Conservation (phyloP, 2,113 vertebrate genomes). For the Cinclus mexicanus region DNA sequence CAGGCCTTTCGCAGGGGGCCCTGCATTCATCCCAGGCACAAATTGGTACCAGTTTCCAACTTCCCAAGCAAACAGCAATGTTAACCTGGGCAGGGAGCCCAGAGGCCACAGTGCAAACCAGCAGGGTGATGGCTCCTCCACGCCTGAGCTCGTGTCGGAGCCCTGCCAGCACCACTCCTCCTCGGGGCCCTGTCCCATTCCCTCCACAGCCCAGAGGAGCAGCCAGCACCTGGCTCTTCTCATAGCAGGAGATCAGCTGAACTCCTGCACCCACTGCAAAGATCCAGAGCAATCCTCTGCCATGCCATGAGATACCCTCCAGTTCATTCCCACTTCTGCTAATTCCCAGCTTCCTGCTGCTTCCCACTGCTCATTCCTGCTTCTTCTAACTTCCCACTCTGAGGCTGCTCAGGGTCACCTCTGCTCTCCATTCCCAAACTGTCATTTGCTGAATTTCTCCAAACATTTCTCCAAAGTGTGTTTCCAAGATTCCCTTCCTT, state of each 20-base stretch:
- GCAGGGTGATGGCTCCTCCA: not conserved
- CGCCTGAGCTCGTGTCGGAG: rapidly evolving
- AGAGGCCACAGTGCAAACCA: not conserved
- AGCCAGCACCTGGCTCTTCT: not conserved
- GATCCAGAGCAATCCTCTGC: not conserved
- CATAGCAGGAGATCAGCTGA: not conserved
- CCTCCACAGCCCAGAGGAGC: not conserved
- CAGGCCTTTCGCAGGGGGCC: not conserved
- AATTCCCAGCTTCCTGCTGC: not conserved
- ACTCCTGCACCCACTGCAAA: not conserved
- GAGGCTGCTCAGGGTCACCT: not conserved
- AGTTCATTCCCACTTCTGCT: not conserved
- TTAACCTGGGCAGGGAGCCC: not conserved
- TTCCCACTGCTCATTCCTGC: not conserved
- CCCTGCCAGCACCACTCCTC: not conserved
- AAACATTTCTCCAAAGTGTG: not conserved
- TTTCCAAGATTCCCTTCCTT: not conserved
- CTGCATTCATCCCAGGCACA: rapidly evolving
- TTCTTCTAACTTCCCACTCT: not conserved
- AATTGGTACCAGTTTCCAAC: not conserved
- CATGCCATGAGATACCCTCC: rapidly evolving
- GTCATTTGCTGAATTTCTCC: not conserved
- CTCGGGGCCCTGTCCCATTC: not conserved
- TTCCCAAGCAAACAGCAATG: not conserved
- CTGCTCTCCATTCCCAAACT: not conserved